These are phyloP conservation scores for Oreochromis tanganicae DNA, from an alignment of 2,113 vertebrate species.

Conservation along the genomic window DNA sequence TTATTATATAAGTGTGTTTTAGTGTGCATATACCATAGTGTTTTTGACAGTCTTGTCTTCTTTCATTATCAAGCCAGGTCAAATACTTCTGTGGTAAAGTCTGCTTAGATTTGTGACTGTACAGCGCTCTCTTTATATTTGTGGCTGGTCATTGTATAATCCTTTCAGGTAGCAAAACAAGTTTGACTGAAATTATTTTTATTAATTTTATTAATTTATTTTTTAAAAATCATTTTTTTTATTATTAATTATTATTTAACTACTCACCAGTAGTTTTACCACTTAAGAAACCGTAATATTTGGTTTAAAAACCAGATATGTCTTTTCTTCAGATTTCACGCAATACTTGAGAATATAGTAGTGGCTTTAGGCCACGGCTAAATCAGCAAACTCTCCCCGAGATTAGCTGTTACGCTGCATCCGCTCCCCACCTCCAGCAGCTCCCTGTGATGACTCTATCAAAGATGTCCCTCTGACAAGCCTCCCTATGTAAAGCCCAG, in stretches of 20 bases:
- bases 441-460: slow-evolving; percentile 63
- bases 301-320: slow-evolving; percentile 15
- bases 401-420: slow-evolving; percentile 62
- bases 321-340: background rate
- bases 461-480: slow-evolving; percentile 71
- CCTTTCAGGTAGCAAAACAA: background rate
- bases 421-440: slow-evolving; percentile 60
- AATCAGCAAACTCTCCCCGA: slow-evolving; percentile 42
- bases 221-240: background rate
- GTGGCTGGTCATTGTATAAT: background rate
- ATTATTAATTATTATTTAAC: background rate
- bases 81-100: background rate
- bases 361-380: slow-evolving; percentile 26
- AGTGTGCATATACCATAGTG: slow-evolving; percentile 12
- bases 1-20: slow-evolving; percentile 26
- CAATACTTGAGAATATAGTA: slow-evolving; percentile 18
- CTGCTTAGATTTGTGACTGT: background rate
- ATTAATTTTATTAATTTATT: background rate
- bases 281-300: background rate
- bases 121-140: background rate
- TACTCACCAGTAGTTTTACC: background rate
- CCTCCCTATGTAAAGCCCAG: slow-evolving; percentile 66
- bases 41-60: slow-evolving; percentile 22
- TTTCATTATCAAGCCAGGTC: slow-evolving; percentile 15
- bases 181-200: background rate